phyloP scores from a whole-genome alignment of 2,113 vertebrate genomes.

The Corythaeola cristata region DNA sequence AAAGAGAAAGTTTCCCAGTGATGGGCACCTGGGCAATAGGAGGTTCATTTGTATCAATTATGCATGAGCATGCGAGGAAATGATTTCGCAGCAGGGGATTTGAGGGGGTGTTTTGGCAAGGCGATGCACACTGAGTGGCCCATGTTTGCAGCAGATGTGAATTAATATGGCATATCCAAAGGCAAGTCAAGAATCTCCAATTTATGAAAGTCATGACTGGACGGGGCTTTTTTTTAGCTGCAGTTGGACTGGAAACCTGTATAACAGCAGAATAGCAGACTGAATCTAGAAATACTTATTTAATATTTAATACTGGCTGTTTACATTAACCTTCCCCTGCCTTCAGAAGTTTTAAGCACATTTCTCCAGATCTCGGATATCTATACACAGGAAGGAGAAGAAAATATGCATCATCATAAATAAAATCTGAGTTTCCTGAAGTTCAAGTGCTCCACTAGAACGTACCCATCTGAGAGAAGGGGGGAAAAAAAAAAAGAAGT shows the following conservation, averaged over 20 bases:
- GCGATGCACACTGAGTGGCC: not conserved
- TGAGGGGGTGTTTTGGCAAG: slow-evolving; percentile 22
- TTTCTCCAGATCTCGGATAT: not conserved
- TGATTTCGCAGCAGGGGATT: not conserved
- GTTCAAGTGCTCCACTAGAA: slow-evolving; percentile 74
- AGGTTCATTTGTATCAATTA: not conserved
- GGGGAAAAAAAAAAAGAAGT: fast-evolving
- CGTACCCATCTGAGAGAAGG: slow-evolving; percentile 70
- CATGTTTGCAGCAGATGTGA: slow-evolving; percentile 20
- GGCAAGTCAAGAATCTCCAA: slow-evolving; percentile 10
- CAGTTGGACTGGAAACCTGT: not conserved
- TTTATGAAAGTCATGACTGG: slow-evolving; percentile 4
- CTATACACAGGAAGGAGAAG: not conserved
- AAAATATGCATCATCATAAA: not conserved
- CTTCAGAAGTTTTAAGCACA: not conserved
- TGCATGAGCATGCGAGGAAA: slow-evolving; percentile 13
- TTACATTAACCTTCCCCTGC: not conserved
- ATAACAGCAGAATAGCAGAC: not conserved
- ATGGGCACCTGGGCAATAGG: not conserved
- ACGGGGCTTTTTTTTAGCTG: not conserved
- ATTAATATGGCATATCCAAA: slow-evolving; percentile 7
- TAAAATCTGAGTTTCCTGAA: slow-evolving; percentile 69
- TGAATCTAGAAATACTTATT: slow-evolving; percentile 19
- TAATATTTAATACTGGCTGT: not conserved
- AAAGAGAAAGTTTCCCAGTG: not conserved